These are phyloP conservation scores for Mormoops blainvillei DNA, from an alignment of 2,113 vertebrate genomes.

Conservation along the genomic window DNA sequence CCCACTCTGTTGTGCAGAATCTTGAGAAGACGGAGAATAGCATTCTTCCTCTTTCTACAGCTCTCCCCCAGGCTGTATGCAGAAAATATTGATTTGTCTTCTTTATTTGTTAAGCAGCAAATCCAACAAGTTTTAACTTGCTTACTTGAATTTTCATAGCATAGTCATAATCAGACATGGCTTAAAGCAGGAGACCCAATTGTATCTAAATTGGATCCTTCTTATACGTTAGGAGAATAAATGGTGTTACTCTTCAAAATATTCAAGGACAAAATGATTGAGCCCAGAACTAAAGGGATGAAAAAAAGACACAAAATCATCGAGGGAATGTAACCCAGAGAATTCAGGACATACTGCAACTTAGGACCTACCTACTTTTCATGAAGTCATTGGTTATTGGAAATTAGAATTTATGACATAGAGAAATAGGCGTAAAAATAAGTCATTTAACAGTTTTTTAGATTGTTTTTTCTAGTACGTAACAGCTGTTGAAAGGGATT, in stretches of 20 bases:
- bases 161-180: neutral
- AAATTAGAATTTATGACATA: neutral
- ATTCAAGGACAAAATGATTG: neutral
- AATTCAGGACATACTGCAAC: neutral
- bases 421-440: neutral
- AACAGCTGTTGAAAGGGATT: neutral
- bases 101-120: neutral
- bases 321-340: neutral
- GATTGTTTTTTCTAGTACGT: neutral
- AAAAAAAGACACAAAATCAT: neutral
- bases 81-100: constrained; percentile 27
- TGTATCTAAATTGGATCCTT: neutral
- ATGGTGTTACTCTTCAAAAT: neutral
- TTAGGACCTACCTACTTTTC: neutral
- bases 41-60: neutral
- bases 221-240: neutral
- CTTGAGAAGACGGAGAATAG: neutral
- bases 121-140: constrained; percentile 38
- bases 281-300: neutral
- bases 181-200: neutral
- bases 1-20: neutral
- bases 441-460: neutral
- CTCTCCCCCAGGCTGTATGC: neutral
- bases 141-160: constrained; percentile 37
- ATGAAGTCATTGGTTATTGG: neutral